Percentiles rank a stretch among this genome's conserved stretches.
phyloP scores from a whole-genome alignment of 1,140 invertebrate species.

The Fopius arisanus region DNA sequence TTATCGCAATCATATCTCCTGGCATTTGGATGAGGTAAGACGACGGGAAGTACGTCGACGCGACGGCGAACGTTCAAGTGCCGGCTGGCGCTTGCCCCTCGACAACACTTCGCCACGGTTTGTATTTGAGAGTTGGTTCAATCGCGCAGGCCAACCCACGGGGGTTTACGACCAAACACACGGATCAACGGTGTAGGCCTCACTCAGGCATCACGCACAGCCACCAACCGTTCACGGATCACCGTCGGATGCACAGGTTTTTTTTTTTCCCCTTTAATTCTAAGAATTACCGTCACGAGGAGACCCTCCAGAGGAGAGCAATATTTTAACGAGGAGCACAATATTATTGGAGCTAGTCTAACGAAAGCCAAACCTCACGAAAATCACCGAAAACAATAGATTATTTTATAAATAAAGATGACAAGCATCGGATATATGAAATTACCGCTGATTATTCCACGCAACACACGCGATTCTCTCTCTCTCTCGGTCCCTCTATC shows the following conservation, averaged over 20 bases:
- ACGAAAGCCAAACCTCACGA: too few relatives aligned
- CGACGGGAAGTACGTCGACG: not conserved
- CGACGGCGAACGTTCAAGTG: constrained; percentile 12
- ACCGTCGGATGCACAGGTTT: not conserved
- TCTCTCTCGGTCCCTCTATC: constrained; percentile 26
- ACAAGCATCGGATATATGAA: constrained; percentile 3
- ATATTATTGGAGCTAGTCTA: too few relatives aligned
- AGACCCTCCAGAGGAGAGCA: not conserved
- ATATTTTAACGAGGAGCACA: not conserved
- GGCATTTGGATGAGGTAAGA: not conserved
- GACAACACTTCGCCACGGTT: not conserved
- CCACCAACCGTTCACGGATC: not conserved
- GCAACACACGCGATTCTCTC: not conserved
- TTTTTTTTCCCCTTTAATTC: not conserved
- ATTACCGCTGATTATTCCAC: constrained; percentile 17
- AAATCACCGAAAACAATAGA: not conserved
- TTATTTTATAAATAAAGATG: constrained; percentile 6
- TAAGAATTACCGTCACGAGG: not conserved
- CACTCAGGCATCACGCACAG: constrained; percentile 10
- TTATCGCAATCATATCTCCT: not conserved
- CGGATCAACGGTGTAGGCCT: constrained; percentile 14
- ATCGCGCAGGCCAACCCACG: constrained; percentile 20
- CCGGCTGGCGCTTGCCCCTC: not conserved
- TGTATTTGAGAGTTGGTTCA: not conserved
- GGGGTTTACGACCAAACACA: constrained; percentile 19